Percentiles rank a stretch among this genome's conserved stretches.
Evolutionary conservation across 2,113 vertebrate species (phyloP).

Genomic region (Lagopus leucura): DNA sequence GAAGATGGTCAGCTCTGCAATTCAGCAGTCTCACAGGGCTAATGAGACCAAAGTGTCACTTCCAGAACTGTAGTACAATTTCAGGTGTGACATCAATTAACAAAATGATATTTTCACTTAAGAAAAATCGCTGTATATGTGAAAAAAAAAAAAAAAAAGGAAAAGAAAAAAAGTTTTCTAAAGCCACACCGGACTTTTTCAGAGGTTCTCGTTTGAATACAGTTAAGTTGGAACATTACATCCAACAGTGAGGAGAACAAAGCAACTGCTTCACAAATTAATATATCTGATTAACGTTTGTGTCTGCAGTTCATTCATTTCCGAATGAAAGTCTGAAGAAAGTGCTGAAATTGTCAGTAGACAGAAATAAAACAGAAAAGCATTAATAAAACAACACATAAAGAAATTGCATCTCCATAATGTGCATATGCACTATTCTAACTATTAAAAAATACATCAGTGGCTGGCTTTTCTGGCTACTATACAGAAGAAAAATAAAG

Average conservation of each 20-base stretch:
- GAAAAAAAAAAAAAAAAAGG: background rate
- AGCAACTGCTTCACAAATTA: conserved; percentile 14
- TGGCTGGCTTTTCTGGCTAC: background rate
- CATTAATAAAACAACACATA: background rate
- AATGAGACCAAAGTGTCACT: background rate
- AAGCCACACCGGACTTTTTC: background rate
- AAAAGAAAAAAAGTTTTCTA: background rate
- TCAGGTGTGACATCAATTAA: conserved; percentile 9
- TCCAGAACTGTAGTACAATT: background rate
- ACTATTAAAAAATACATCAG: background rate
- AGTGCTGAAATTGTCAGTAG: background rate
- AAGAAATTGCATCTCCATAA: background rate
- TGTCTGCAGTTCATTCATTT: background rate
- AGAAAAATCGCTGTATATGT: background rate
- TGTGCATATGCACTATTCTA: background rate
- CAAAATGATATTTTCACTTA: background rate
- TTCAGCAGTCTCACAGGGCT: conserved; percentile 12
- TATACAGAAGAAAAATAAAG: background rate
- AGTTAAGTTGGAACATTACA: background rate
- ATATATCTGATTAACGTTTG: background rate
- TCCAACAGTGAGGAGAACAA: background rate
- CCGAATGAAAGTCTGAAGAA: background rate
- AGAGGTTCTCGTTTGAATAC: background rate
- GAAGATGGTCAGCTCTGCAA: background rate
- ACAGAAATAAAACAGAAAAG: background rate